Evolutionary conservation across 92 coral and sea anemone genomes (phyloP), one percentile per base, ranked within the genome.

Genomic region (Zoanthus solanderi): DNA sequence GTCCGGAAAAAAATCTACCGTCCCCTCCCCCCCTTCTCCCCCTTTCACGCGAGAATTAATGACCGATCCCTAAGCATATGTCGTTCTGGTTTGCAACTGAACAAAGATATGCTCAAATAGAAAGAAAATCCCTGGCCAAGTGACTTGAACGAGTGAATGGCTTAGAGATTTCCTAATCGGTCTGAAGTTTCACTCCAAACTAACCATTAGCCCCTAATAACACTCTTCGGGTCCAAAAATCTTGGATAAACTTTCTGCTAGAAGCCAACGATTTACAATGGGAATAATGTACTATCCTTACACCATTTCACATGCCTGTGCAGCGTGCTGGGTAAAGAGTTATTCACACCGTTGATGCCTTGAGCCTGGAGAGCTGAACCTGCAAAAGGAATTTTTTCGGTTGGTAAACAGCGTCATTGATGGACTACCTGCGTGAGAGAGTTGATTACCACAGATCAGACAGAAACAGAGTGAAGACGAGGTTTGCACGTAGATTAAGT

Each of bases 391-490:
- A 73, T 54, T 84, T 81, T 18, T 46, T 23, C 37, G 29, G 1
- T 45, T 66, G 28, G 66, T 72, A 32, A 29, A 23, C 17, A 71
- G 88, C 66, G 79, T 71, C 4, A 71, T 84, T 14, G 82, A 84
- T 6, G 88, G 46, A 23, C 46, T 84, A 31, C 88, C 88, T 8
- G 69, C 45, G n/a, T 85, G 83, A 7, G 79, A 73, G 28, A 56
- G 78, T n/a, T 18, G 76, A 50, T 71, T 84, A 67, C 44, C 23
- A 32, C 63, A 72, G 54, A 84, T 84, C 46, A 44, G 75, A 71
- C 88, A 84, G 75, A 76, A 75, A 44, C 88, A 84, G 73, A 75
- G 72, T 32, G 66, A 73, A 84, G 83, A 57, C 74, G 67, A 46
- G n/a, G 85, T 57, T 30, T 80, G 85, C 85, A 37, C 28, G 44